Conservation (phyloP, 92 coral and sea anemone species). For the Diadumene lineata region DNA sequence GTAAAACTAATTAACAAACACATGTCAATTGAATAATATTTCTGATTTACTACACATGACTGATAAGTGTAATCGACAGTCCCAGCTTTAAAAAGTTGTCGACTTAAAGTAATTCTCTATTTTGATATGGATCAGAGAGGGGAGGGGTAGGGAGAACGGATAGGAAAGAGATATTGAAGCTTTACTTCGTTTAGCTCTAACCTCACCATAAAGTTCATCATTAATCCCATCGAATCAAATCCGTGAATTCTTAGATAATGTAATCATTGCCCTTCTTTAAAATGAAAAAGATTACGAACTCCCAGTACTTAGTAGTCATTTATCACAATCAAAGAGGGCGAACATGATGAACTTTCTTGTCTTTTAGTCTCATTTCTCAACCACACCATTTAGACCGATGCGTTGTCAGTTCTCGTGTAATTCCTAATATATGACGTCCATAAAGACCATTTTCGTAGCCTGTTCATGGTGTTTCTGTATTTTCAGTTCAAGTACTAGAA, state of each 20-base stretch:
- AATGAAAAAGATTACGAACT: neutral
- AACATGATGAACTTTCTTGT: too few species aligned
- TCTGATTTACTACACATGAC: too few species aligned
- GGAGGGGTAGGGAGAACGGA: too few species aligned
- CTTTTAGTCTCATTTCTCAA: neutral
- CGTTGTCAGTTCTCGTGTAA: neutral
- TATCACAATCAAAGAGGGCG: slow-evolving; percentile 2
- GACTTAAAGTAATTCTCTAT: too few species aligned
- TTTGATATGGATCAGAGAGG: too few species aligned
- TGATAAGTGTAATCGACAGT: too few species aligned
- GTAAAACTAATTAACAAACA: too few species aligned
- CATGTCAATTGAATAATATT: too few species aligned
- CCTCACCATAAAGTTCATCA: neutral
- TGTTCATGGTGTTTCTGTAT: neutral
- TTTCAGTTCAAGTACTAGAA: slow-evolving; percentile 6
- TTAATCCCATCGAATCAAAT: slow-evolving; percentile 1
- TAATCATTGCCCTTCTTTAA: neutral
- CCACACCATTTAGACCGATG: too few species aligned
- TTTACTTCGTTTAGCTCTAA: too few species aligned
- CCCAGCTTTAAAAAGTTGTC: too few species aligned
- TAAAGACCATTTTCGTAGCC: neutral
- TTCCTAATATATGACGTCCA: neutral
- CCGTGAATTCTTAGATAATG: slow-evolving; percentile 7
- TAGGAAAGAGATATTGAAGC: too few species aligned
- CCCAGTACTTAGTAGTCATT: neutral